phyloP scores from a whole-genome alignment of 1,140 invertebrate species.

The Drosophila lacteicornis region DNA sequence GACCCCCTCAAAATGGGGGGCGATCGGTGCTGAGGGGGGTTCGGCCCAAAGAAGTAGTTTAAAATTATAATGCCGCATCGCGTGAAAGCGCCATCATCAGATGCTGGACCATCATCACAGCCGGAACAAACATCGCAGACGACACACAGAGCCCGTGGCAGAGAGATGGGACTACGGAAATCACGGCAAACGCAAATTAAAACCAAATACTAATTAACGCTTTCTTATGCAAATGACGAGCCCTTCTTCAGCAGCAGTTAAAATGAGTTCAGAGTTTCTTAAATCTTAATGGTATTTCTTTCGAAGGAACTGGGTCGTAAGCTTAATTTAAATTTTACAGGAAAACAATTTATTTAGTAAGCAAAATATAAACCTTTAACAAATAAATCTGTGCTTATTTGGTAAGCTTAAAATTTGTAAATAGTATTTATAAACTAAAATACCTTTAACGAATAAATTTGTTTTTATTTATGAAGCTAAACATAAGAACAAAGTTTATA shows the following conservation, averaged over 20 bases:
- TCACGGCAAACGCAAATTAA: constrained; percentile 11
- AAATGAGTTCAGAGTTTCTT: neutral
- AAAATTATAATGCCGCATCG: constrained; percentile 74
- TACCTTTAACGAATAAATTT: too few species aligned
- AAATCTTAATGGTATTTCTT: neutral
- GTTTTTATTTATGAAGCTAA: too few species aligned
- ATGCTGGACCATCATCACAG: constrained; percentile 51
- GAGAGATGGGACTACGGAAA: constrained; percentile 10
- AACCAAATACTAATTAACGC: constrained; percentile 21
- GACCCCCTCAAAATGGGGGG: neutral
- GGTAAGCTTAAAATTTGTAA: too few species aligned
- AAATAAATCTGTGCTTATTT: too few species aligned
- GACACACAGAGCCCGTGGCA: neutral
- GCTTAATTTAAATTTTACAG: neutral
- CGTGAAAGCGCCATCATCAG: constrained; percentile 42
- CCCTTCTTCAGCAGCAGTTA: neutral
- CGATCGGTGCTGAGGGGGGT: neutral
- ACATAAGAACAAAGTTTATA: too few species aligned
- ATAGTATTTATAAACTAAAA: too few species aligned
- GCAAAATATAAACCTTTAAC: too few species aligned
- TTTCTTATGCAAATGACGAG: constrained; percentile 15
- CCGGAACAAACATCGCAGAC: constrained; percentile 35
- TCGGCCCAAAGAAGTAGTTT: constrained; percentile 57
- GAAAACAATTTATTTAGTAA: too few species aligned
- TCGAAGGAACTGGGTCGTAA: too few species aligned